These are phyloP conservation scores for Clanis bilineata DNA, from an alignment of 2,888 invertebrate species.

Conservation along the genomic window DNA sequence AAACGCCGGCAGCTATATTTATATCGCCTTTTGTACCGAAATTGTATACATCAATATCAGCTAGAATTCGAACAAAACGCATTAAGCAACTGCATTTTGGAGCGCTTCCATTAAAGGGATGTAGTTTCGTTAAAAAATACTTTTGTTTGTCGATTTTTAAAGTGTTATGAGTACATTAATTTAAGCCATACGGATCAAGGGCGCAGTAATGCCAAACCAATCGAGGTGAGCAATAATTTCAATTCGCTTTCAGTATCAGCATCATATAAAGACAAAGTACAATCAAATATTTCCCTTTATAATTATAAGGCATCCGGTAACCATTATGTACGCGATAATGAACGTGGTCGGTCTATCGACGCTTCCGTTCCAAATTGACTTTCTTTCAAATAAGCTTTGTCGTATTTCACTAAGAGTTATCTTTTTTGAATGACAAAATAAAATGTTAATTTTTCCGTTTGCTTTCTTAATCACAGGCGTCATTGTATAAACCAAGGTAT, in stretches of 20 bases:
- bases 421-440: background rate
- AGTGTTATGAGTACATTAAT: conserved; percentile 28
- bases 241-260: conserved; percentile 10
- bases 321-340: conserved; percentile 13
- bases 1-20: background rate
- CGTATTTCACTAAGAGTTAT: background rate
- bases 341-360: conserved; percentile 11
- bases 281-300: conserved; percentile 14
- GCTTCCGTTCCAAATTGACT: conserved; percentile 11
- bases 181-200: conserved; percentile 39
- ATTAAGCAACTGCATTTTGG: conserved; percentile 32
- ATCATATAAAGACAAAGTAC: conserved; percentile 12
- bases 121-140: conserved; percentile 21
- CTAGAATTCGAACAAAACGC: background rate
- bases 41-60: background rate
- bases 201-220: conserved; percentile 33
- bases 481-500: background rate
- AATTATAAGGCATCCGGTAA: conserved; percentile 15
- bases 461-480: background rate
- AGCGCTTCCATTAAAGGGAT: conserved; percentile 27
- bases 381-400: conserved; percentile 9
- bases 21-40: background rate
- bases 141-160: conserved; percentile 21
- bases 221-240: conserved; percentile 32
- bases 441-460: background rate